These are phyloP conservation scores for Leptodactylus fuscus DNA, from an alignment of 2,113 vertebrate genomes.

Conservation along the genomic window DNA sequence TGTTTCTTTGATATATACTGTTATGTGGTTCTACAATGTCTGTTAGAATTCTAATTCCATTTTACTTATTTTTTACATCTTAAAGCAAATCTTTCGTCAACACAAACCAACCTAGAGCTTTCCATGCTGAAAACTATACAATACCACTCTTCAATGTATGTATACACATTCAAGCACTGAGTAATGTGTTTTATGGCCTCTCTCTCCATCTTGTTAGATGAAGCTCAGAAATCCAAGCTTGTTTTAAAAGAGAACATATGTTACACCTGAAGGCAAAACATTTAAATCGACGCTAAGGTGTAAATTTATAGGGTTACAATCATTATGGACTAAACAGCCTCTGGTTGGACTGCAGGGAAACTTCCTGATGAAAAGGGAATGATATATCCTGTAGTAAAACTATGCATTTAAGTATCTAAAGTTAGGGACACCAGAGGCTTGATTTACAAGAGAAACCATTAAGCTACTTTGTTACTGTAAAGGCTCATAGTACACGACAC, in stretches of 20 bases:
- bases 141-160: not conserved
- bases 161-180: not conserved
- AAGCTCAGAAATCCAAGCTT: slow-evolving; percentile 12
- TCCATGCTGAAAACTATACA: too few species aligned
- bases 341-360: slow-evolving; percentile 25
- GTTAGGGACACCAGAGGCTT: not conserved
- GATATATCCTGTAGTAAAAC: slow-evolving; percentile 51
- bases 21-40: too few species aligned
- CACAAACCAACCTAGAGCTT: not conserved
- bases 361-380: slow-evolving; percentile 46
- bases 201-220: slow-evolving; percentile 24
- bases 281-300: slow-evolving; percentile 47
- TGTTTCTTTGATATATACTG: too few species aligned
- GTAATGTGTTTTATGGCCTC: slow-evolving; percentile 14
- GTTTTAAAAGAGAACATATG: slow-evolving; percentile 50
- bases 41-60: too few species aligned
- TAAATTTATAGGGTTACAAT: slow-evolving; percentile 48
- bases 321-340: slow-evolving; percentile 31
- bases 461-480: not conserved
- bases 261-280: slow-evolving; percentile 53
- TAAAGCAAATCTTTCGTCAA: too few species aligned
- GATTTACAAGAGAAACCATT: slow-evolving; percentile 37
- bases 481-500: not conserved
- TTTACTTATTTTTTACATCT: too few species aligned
- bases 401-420: not conserved